Conservation (phyloP, 2,113 vertebrate species). For the Copsychus sechellarum region DNA sequence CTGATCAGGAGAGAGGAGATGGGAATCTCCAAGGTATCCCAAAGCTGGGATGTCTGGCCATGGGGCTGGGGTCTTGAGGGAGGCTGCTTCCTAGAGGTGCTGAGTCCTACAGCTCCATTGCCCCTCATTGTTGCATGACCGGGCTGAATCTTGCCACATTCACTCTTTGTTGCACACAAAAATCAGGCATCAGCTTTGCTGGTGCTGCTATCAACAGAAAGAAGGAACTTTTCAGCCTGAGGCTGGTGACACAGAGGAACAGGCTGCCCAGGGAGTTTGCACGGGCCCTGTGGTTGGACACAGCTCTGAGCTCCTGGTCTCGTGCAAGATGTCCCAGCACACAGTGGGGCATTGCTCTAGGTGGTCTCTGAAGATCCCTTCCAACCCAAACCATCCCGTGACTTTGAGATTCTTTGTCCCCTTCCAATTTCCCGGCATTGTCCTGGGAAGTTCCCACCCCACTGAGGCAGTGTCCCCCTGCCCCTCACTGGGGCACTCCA, state of each 20-base stretch:
- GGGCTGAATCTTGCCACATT: too few species aligned
- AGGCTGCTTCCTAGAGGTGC: not conserved
- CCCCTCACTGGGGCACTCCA: rapidly evolving
- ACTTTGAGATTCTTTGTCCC: not conserved
- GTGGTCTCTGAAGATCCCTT: not conserved
- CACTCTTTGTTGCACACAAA: too few species aligned
- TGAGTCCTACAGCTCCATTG: too few species aligned
- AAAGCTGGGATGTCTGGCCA: not conserved
- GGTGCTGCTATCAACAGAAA: too few species aligned
- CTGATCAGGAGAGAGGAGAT: too few species aligned
- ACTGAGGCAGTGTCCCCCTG: not conserved
- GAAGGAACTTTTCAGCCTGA: not conserved
- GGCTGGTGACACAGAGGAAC: too few species aligned
- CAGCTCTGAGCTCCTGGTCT: not conserved
- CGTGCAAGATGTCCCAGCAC: not conserved
- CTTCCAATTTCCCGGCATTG: rapidly evolving
- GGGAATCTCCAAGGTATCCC: not conserved
- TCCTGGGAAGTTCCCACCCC: rapidly evolving
- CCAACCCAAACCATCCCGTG: rapidly evolving
- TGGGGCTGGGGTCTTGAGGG: not conserved
- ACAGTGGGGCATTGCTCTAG: not conserved
- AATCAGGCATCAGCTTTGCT: not conserved
- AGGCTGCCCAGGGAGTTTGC: not conserved
- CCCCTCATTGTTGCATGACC: too few species aligned
- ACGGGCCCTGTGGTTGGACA: not conserved